Conservation (phyloP, 2,113 vertebrate species). For the Petrocephalus zakoni region DNA sequence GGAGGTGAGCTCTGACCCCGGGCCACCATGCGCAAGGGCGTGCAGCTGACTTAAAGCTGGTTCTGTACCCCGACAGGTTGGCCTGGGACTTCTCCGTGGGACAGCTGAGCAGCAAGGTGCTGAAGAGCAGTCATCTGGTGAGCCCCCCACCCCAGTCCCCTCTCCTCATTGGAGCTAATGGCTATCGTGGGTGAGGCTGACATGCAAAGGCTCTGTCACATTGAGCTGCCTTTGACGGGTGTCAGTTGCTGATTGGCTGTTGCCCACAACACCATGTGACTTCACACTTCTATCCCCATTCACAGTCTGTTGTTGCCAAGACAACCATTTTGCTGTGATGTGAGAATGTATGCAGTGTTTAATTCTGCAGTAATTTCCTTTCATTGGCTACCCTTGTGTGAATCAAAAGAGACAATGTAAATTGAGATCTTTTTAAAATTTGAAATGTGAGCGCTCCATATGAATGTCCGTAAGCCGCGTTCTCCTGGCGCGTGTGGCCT, state of each 20-base stretch:
- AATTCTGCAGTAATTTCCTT: background rate
- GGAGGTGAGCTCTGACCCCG: constrained; percentile 53
- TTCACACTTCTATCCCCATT: background rate
- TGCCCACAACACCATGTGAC: background rate
- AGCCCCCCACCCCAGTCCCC: constrained; percentile 41
- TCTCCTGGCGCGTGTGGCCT: background rate
- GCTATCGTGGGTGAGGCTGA: background rate
- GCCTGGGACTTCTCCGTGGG: constrained; percentile 74
- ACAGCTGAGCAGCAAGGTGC: constrained; percentile 88
- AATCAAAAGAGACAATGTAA: background rate
- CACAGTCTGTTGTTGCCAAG: background rate
- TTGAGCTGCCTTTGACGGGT: background rate
- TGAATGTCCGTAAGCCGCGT: background rate
- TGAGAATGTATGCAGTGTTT: background rate
- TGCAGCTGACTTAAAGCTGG: background rate
- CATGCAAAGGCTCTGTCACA: background rate
- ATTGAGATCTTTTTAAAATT: background rate
- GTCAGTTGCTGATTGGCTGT: background rate
- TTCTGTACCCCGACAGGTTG: constrained; percentile 55
- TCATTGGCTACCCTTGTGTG: background rate
- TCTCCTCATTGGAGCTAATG: background rate
- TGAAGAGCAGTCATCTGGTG: constrained; percentile 89
- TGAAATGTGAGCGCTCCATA: background rate
- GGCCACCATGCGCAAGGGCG: background rate
- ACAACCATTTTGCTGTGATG: background rate